Conservation (phyloP, 37 sponge, comb jelly and placozoan genomes). For the Mnemiopsis leidyi region DNA sequence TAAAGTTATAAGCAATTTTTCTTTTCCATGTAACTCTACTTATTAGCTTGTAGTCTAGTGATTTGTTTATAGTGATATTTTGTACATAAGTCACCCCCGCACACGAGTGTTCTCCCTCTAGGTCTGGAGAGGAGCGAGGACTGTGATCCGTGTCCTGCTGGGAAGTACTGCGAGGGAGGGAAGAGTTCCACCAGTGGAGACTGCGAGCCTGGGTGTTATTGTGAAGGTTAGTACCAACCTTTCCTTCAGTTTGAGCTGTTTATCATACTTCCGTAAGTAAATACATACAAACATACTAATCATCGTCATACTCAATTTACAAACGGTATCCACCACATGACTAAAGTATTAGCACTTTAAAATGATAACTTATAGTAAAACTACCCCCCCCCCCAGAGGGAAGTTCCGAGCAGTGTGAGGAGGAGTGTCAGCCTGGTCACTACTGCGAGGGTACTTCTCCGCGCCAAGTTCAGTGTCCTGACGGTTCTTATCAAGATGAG, state of each 20-base stretch:
- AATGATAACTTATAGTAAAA: no score
- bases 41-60: no score
- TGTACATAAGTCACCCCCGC: no score
- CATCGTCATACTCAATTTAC: no score
- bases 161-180: conserved; percentile 63
- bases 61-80: no score
- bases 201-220: conserved; percentile 64
- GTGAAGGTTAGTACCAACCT: conserved; percentile 9
- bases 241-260: background rate
- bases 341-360: no score
- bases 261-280: background rate
- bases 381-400: background rate
- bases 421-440: conserved; percentile 34
- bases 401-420: conserved; percentile 20
- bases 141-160: conserved; percentile 42
- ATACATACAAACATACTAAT: background rate
- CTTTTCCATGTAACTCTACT: no score
- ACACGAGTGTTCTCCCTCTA: no score
- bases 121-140: background rate
- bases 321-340: no score
- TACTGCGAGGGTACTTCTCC: conserved; percentile 58
- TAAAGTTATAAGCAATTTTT: no score
- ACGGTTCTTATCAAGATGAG: conserved; percentile 39
- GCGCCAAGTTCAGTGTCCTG: background rate
- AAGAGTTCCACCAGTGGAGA: conserved; percentile 31